Percentiles rank a stretch among this genome's conserved stretches.
Conservation (phyloP, 2,888 invertebrate species). For the Schizotus pectinicornis region DNA sequence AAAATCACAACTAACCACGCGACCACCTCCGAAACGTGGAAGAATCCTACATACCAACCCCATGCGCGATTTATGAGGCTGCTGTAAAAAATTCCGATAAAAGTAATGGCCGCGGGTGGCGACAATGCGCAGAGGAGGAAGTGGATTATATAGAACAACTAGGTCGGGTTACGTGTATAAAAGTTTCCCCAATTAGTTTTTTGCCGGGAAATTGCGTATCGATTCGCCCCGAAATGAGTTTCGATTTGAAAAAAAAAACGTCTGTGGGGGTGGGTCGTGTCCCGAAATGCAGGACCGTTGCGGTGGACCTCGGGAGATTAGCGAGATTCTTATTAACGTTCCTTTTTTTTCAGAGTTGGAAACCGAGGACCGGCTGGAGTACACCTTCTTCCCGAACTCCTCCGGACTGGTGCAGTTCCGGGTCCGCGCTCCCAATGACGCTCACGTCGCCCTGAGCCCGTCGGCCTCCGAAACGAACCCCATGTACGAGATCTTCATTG, state of each 20-base stretch:
- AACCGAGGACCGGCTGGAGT: slow-evolving; percentile 81
- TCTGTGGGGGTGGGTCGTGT: no score
- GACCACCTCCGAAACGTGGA: neutral
- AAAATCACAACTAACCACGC: neutral
- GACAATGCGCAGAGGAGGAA: neutral
- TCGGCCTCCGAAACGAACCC: slow-evolving; percentile 74
- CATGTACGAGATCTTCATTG: slow-evolving; percentile 86
- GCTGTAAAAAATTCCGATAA: slow-evolving; percentile 4
- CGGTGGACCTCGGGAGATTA: no score
- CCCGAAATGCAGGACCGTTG: no score
- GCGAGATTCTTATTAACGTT: slow-evolving; percentile 13
- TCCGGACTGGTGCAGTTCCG: slow-evolving; percentile 77
- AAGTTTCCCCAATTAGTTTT: no score
- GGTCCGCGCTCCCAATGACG: slow-evolving; percentile 81
- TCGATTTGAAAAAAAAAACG: no score
- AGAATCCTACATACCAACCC: neutral
- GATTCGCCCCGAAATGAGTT: no score
- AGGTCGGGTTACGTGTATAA: no score
- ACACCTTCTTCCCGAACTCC: slow-evolving; percentile 78
- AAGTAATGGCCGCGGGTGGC: neutral
- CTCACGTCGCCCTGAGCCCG: slow-evolving; percentile 80
- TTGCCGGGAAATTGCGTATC: no score
- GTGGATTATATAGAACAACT: no score
- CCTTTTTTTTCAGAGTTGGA: slow-evolving; percentile 70
- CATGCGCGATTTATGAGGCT: slow-evolving; percentile 1